phyloP scores from a whole-genome alignment of 2,888 invertebrate genomes.

The Aphodius sticticus region DNA sequence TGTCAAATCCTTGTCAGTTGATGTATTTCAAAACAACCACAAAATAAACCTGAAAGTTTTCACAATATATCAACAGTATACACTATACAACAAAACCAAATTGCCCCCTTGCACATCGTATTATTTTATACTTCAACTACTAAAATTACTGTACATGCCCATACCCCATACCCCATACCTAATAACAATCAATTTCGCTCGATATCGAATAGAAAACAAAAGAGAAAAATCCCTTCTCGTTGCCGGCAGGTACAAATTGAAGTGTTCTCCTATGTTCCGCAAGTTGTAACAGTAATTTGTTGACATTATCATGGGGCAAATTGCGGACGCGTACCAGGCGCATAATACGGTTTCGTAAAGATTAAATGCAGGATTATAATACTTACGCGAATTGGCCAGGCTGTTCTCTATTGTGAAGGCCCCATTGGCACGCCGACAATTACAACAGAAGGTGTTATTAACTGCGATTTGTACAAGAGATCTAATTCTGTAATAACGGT shows the following conservation, averaged over 20 bases:
- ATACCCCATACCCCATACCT: too few species aligned
- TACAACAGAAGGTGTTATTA: slow-evolving; percentile 26
- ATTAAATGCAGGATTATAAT: slow-evolving; percentile 22
- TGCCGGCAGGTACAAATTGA: slow-evolving; percentile 5
- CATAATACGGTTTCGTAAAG: slow-evolving; percentile 20
- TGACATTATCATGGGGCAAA: slow-evolving; percentile 18
- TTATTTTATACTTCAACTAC: too few species aligned
- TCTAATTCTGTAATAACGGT: slow-evolving; percentile 23
- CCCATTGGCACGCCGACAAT: slow-evolving; percentile 10
- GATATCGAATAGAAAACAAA: not conserved
- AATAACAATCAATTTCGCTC: not conserved
- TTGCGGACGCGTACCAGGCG: not conserved
- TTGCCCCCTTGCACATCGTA: too few species aligned
- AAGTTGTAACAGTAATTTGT: slow-evolving; percentile 20
- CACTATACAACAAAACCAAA: too few species aligned
- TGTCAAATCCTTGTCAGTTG: too few species aligned
- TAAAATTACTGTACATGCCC: too few species aligned
- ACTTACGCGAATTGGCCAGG: slow-evolving; percentile 15
- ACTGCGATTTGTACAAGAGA: slow-evolving; percentile 19
- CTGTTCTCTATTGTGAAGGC: slow-evolving; percentile 5
- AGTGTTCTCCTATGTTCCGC: not conserved
- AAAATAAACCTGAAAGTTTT: too few species aligned
- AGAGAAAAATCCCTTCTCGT: slow-evolving; percentile 15
- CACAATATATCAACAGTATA: too few species aligned
- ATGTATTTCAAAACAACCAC: too few species aligned